These are phyloP conservation scores for Troglohyphantes excavatus DNA, from an alignment of 2,888 invertebrate species.

Conservation along the genomic window DNA sequence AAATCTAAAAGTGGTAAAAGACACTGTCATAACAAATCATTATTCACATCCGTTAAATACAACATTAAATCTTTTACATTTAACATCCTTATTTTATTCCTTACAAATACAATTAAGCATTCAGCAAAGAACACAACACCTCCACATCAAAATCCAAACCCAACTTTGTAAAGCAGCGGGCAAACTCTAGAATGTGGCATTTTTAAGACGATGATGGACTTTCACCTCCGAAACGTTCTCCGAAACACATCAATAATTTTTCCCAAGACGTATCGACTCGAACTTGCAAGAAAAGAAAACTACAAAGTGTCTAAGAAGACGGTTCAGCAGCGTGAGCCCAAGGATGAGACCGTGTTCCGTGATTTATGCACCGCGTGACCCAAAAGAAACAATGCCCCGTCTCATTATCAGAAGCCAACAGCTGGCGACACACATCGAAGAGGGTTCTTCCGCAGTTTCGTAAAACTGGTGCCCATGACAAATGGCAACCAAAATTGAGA, in stretches of 20 bases:
- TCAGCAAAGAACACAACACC: neutral
- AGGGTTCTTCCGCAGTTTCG: slow-evolving; percentile 18
- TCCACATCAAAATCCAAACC: neutral
- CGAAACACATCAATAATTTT: slow-evolving; percentile 66
- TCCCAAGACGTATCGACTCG: slow-evolving; percentile 57
- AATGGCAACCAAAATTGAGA: slow-evolving; percentile 40
- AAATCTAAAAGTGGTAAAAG: too few species aligned
- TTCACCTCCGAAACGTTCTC: neutral
- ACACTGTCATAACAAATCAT: too few species aligned
- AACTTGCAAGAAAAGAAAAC: slow-evolving; percentile 37
- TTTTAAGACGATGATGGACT: slow-evolving; percentile 6
- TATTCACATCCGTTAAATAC: too few species aligned
- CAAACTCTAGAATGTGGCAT: neutral
- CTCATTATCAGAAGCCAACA: slow-evolving; percentile 64
- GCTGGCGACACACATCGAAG: slow-evolving; percentile 35
- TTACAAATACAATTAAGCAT: too few species aligned
- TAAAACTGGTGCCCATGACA: slow-evolving; percentile 43
- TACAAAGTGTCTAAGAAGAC: neutral
- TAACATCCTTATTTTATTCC: too few species aligned
- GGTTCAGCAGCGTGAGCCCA: too few species aligned
- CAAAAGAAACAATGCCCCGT: slow-evolving; percentile 56
- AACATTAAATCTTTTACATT: too few species aligned
- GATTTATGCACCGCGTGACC: slow-evolving; percentile 61
- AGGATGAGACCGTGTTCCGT: too few species aligned
- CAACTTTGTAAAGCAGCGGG: neutral